phyloP scores from a whole-genome alignment of 1,140 invertebrate genomes.

The Drosophila tsacasi region DNA sequence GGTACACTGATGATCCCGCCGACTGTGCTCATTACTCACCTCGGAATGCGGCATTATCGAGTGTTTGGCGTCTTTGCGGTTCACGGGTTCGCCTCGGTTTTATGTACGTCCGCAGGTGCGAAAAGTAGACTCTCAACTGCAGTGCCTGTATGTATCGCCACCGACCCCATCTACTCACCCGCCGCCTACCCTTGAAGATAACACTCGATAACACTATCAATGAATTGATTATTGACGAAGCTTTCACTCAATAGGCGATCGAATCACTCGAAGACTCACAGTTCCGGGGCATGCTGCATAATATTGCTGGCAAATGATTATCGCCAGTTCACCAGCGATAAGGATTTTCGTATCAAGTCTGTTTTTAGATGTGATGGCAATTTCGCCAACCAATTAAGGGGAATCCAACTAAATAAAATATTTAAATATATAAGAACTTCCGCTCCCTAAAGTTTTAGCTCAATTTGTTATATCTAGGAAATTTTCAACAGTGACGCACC shows the following conservation, averaged over 20 bases:
- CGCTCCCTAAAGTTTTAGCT: background rate
- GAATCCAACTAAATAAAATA: background rate
- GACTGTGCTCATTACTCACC: conserved; percentile 25
- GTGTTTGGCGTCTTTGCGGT: background rate
- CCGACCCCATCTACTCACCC: background rate
- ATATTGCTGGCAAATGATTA: background rate
- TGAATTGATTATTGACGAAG: conserved; percentile 50
- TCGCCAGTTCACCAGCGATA: background rate
- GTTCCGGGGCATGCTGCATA: background rate
- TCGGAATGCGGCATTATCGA: conserved; percentile 40
- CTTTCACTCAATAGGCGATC: conserved; percentile 42
- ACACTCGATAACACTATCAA: conserved; percentile 68
- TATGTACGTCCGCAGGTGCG: conserved; percentile 23
- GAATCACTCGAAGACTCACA: conserved; percentile 10
- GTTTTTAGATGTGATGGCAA: background rate
- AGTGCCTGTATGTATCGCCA: conserved; percentile 8
- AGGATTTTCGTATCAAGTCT: background rate
- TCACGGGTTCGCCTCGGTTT: background rate
- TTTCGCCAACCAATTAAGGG: background rate
- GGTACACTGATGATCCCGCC: conserved; percentile 7
- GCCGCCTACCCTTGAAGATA: conserved; percentile 23
- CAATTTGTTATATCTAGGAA: background rate
- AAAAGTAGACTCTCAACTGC: conserved; percentile 32
- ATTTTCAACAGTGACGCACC: background rate
- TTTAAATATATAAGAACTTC: background rate